Base-by-base conservation (phyloP, 2,113 vertebrate genomes). In the zebrafish (Danio rerio) region DNA sequence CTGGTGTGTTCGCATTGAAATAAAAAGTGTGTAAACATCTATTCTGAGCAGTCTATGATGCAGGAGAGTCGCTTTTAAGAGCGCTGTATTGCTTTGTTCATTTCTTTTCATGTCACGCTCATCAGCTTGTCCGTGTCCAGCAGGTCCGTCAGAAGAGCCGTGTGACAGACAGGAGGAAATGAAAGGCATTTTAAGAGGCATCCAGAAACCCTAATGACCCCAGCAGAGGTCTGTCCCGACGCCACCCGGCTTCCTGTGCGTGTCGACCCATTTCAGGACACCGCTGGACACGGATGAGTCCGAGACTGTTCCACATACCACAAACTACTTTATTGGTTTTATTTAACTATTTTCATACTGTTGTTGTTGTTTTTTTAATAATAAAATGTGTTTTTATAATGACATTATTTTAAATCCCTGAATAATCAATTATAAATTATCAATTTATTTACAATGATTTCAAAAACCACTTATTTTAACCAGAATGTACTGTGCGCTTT, bases 151-250 rank as follows among this genome's bases (percentile, higher is more conserved):
- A 45, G 20, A 87, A 77, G 75, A 82, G 45, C 77, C 78, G 73
- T 65, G 88, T 78, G 87, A 92, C 90, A 88, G 91, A 91, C 90
- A 79, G 78, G 82, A 92, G 92, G 92, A 93, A 93, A 93, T 93
- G 88, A 93, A 93, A 91, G 86, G 71, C 83, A 61, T 90, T 90
- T 93, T 89, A 92, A 93, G 20, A 91, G 90, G 53, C 85, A 89
- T 83, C 20, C 72, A 74, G 76, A 65, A 84, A 73, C 68, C 15
- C 49, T 83, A 87, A 89, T 81, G 75, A 81, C 80, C 56, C 74
- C 62, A 82, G 58, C 42, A 58, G 56, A 59, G 63, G 40, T 80
- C 47, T 21, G 72, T 40, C 79, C 16, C 52, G 65, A 78, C 20
- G 45, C 59, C 80, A 81, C 55, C 18, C 45, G 45, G 56, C 59